Percentiles rank a stretch among this genome's conserved stretches.
phyloP scores from a whole-genome alignment of 2,113 vertebrate species.

The Syngnathus floridae region DNA sequence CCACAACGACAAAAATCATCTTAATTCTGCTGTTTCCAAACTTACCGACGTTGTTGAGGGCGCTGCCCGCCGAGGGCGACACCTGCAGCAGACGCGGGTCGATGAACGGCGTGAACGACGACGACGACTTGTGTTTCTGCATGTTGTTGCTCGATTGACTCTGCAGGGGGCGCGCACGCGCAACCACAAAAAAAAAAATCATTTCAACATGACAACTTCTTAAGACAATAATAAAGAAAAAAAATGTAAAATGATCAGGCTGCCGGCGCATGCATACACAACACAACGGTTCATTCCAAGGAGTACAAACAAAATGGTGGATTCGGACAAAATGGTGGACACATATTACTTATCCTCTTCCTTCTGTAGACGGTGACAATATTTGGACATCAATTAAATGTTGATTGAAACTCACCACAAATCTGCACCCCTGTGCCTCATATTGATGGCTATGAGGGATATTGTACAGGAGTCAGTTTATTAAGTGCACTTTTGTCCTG shows the following conservation, averaged over 20 bases:
- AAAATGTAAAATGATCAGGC: conserved; percentile 27
- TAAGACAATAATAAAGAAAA: background rate
- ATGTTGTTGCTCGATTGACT: conserved; percentile 96
- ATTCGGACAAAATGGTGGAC: conserved; percentile 6
- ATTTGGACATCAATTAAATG: background rate
- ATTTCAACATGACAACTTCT: background rate
- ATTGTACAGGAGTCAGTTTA: background rate
- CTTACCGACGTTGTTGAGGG: conserved; percentile 94
- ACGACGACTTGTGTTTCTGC: conserved; percentile 99
- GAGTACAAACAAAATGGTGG: conserved; percentile 24
- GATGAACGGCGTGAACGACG: conserved; percentile 99
- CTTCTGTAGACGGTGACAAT: background rate
- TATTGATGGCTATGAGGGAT: background rate
- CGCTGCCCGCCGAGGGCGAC: conserved; percentile 93
- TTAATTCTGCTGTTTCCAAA: conserved; percentile 25
- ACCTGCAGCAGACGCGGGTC: conserved; percentile 97
- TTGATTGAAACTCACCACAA: conserved; percentile 2
- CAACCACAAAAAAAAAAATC: background rate
- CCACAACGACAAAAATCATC: background rate
- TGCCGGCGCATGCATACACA: conserved; percentile 16
- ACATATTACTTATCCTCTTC: conserved; percentile 3
- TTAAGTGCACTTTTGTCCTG: background rate
- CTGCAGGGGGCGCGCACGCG: conserved; percentile 51
- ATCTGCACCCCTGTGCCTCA: background rate
- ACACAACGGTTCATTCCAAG: conserved; percentile 19